These are phyloP conservation scores for Scopus umbretta DNA, from an alignment of 2,113 vertebrate species.

Conservation along the genomic window DNA sequence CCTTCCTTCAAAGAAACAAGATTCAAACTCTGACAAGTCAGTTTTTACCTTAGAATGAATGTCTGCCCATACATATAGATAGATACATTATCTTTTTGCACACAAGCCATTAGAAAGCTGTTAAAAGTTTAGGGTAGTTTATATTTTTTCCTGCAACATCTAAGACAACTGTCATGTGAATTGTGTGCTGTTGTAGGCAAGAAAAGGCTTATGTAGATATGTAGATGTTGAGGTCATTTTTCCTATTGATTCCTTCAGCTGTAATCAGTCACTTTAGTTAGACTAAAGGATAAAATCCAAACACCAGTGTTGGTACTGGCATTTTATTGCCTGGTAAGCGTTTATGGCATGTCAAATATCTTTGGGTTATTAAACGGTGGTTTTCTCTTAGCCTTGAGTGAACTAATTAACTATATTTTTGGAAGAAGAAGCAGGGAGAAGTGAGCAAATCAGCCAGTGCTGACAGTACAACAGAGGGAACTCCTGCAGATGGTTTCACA, in stretches of 20 bases:
- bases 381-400: neutral
- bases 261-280: neutral
- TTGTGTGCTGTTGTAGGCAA: neutral
- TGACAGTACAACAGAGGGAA: constrained; percentile 94
- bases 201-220: neutral
- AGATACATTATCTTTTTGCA: neutral
- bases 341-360: neutral
- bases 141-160: neutral
- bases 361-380: neutral
- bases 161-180: neutral
- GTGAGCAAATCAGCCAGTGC: constrained; percentile 93
- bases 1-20: neutral
- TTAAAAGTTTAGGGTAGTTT: neutral
- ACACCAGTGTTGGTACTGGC: neutral
- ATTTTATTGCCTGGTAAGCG: neutral
- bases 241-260: neutral
- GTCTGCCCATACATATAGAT: neutral
- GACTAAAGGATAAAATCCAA: neutral
- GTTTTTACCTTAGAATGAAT: neutral
- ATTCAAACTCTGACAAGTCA: neutral
- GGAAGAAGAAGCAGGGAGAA: constrained; percentile 88
- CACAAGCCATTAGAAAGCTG: neutral
- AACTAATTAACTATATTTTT: constrained; percentile 53
- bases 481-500: constrained; percentile 88
- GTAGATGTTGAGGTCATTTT: neutral